Evolutionary conservation across 2,888 invertebrate genomes (phyloP).

Genomic region (Fragum sueziense): DNA sequence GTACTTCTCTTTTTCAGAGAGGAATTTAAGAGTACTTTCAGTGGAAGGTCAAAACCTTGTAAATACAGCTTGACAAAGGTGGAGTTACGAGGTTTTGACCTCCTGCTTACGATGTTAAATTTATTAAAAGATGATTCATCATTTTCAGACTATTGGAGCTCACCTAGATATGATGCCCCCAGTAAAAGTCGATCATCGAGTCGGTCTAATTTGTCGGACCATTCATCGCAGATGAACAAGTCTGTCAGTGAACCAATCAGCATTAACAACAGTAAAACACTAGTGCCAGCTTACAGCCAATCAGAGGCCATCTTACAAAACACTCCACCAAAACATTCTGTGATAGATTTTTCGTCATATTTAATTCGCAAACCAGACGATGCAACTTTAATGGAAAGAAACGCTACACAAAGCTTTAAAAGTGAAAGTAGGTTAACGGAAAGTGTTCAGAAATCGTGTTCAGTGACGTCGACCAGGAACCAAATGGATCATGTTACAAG

Average conservation of each 20-base stretch:
- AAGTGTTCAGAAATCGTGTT: slow-evolving; percentile 62
- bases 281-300: slow-evolving; percentile 52
- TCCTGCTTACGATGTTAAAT: no score
- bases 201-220: slow-evolving; percentile 54
- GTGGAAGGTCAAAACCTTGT: no score
- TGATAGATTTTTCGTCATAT: slow-evolving; percentile 66
- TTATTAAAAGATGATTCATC: no score
- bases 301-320: slow-evolving; percentile 45
- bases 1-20: no score
- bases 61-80: no score
- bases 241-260: slow-evolving; percentile 77
- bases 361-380: slow-evolving; percentile 51
- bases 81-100: no score
- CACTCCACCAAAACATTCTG: slow-evolving; percentile 64
- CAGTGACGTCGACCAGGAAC: slow-evolving; percentile 16
- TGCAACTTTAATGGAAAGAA: background rate
- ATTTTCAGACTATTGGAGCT: slow-evolving; percentile 81
- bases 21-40: no score
- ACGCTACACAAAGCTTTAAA: background rate
- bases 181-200: slow-evolving; percentile 53
- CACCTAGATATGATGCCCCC: slow-evolving; percentile 66
- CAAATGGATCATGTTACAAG: slow-evolving; percentile 13
- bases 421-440: slow-evolving; percentile 35
- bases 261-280: slow-evolving; percentile 59
- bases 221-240: slow-evolving; percentile 68